These are phyloP conservation scores for Syngnathus acus DNA, from an alignment of 2,797 vertebrate species.

Conservation along the genomic window DNA sequence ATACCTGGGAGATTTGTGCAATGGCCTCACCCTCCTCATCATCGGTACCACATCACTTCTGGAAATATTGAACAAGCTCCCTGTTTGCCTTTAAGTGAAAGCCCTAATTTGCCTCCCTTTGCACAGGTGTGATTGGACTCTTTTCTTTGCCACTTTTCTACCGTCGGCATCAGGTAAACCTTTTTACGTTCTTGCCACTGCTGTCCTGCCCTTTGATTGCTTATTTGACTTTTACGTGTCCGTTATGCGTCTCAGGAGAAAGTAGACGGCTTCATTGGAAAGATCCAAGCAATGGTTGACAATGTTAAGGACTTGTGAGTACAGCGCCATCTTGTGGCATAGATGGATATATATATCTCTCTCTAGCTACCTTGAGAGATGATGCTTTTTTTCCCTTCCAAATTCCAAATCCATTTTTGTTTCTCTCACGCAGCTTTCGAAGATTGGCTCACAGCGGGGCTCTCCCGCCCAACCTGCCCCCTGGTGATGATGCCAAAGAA, in stretches of 20 bases:
- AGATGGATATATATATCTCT: constrained; percentile 28
- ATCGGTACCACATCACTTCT: constrained; percentile 64
- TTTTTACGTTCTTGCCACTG: not conserved
- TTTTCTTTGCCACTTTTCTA: constrained; percentile 92
- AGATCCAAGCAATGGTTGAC: constrained; percentile 70
- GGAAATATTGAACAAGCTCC: not conserved
- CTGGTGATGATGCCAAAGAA: constrained; percentile 71
- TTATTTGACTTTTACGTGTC: not conserved
- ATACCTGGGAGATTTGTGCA: constrained; percentile 81
- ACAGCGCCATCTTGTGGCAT: constrained; percentile 31
- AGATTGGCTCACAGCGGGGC: constrained; percentile 68
- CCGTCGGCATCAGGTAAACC: constrained; percentile 77
- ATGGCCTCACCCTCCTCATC: constrained; percentile 85
- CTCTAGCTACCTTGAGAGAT: no score
- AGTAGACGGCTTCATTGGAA: constrained; percentile 69
- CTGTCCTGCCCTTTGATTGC: not conserved
- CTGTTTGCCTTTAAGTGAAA: not conserved
- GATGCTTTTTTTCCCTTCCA: not conserved
- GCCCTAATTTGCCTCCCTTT: constrained; percentile 8
- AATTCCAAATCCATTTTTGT: constrained; percentile 2
- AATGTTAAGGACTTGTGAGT: constrained; percentile 83
- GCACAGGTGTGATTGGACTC: constrained; percentile 77
- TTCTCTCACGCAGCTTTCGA: constrained; percentile 48
- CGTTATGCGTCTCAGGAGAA: constrained; percentile 66
- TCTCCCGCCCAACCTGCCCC: constrained; percentile 60